These are phyloP conservation scores for Pteronura brasiliensis DNA, from an alignment of 2,113 vertebrate genomes.

Conservation along the genomic window DNA sequence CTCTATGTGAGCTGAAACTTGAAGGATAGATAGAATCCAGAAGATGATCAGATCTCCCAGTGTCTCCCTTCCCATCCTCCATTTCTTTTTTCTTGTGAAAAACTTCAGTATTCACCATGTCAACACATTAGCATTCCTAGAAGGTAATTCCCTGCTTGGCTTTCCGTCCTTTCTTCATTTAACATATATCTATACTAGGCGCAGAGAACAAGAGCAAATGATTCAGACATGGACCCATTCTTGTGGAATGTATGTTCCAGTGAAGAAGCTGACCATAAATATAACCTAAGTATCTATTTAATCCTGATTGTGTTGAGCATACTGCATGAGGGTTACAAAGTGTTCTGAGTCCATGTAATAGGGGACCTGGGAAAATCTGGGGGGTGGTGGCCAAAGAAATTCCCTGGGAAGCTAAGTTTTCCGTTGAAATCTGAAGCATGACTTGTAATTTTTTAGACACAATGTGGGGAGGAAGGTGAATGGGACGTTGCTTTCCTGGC, in stretches of 20 bases:
- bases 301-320: neutral
- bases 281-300: neutral
- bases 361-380: neutral
- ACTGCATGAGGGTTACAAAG: neutral
- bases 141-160: neutral
- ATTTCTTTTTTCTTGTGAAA: neutral
- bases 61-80: neutral
- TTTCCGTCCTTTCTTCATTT: neutral
- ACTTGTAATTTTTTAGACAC: neutral
- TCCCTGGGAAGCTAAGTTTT: neutral
- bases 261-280: neutral
- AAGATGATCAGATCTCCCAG: neutral
- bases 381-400: neutral
- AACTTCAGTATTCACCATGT: neutral
- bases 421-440: neutral
- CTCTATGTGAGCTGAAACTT: neutral
- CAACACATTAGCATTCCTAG: neutral
- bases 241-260: neutral
- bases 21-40: neutral
- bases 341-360: neutral
- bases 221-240: neutral
- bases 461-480: neutral
- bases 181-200: neutral
- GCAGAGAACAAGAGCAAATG: neutral
- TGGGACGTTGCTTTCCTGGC: neutral